Conservation (phyloP, 2,797 vertebrate species). For the Peromyscus eremicus region DNA sequence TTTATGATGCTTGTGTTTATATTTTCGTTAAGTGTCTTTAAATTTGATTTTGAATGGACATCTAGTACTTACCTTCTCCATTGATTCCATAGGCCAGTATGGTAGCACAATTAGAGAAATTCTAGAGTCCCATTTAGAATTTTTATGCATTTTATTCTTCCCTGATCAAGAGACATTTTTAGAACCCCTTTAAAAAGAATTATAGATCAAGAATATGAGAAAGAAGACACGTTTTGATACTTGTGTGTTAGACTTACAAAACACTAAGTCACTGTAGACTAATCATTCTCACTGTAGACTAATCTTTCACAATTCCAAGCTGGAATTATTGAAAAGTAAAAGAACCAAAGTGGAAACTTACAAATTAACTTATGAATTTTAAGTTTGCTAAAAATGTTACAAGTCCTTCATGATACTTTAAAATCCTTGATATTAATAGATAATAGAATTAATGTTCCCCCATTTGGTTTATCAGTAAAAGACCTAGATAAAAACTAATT, state of each 20-base stretch:
- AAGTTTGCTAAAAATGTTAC: neutral
- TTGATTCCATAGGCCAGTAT: neutral
- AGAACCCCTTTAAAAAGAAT: neutral
- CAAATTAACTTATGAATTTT: constrained; percentile 27
- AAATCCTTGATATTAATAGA: neutral
- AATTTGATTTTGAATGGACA: neutral
- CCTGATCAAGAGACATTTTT: neutral
- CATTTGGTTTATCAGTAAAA: neutral
- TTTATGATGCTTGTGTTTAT: neutral
- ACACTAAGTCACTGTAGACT: neutral
- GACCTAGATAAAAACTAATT: constrained; percentile 37
- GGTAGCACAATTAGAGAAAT: neutral
- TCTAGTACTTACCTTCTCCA: neutral
- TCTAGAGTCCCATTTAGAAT: neutral
- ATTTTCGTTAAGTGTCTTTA: neutral
- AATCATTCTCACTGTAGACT: neutral
- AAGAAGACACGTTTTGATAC: neutral
- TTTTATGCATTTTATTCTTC: neutral
- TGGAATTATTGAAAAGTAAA: neutral
- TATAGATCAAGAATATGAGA: neutral
- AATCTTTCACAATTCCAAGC: neutral
- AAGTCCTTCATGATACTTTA: neutral
- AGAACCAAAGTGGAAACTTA: neutral
- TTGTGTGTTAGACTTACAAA: neutral
- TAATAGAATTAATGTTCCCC: neutral